Conservation (phyloP, 2,888 invertebrate genomes). For the Drosophila fulvimacula region DNA sequence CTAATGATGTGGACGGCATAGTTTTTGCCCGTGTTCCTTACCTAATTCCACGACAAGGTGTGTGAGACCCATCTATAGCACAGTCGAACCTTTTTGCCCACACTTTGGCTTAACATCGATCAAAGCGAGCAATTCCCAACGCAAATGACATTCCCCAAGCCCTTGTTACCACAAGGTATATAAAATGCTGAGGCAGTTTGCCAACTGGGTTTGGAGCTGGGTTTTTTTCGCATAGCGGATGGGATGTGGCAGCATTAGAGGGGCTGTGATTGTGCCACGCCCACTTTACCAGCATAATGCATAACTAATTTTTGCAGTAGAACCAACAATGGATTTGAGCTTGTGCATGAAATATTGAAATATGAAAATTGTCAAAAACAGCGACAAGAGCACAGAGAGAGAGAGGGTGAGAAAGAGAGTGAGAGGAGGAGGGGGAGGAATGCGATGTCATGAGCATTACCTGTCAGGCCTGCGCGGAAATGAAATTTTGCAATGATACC, state of each 20-base stretch:
- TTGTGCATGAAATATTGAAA: conserved; percentile 73
- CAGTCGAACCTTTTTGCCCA: conserved; percentile 6
- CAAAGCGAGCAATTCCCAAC: conserved; percentile 48
- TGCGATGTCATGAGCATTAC: conserved; percentile 57
- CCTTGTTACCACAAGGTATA: conserved; percentile 8
- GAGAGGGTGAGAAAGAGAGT: background rate
- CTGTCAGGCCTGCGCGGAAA: conserved; percentile 68
- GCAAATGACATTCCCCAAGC: conserved; percentile 43
- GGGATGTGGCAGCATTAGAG: conserved; percentile 43
- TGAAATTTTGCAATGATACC: conserved; percentile 75
- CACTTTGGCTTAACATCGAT: conserved; percentile 58
- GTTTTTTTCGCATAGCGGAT: conserved; percentile 10
- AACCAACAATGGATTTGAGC: conserved; percentile 49
- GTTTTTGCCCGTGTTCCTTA: conserved; percentile 5
- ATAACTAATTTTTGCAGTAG: conserved; percentile 71
- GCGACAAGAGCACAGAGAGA: conserved; percentile 26
- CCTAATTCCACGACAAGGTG: conserved; percentile 11
- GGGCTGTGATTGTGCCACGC: conserved; percentile 25
- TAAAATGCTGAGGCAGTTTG: conserved; percentile 5
- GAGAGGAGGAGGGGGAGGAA: background rate
- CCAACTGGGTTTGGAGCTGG: conserved; percentile 8
- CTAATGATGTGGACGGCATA: conserved; percentile 37
- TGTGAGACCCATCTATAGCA: background rate
- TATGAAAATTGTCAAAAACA: conserved; percentile 80
- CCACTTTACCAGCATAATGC: conserved; percentile 63